Conservation (phyloP, 2,888 invertebrate genomes). For the Opisthograptis luteolata region DNA sequence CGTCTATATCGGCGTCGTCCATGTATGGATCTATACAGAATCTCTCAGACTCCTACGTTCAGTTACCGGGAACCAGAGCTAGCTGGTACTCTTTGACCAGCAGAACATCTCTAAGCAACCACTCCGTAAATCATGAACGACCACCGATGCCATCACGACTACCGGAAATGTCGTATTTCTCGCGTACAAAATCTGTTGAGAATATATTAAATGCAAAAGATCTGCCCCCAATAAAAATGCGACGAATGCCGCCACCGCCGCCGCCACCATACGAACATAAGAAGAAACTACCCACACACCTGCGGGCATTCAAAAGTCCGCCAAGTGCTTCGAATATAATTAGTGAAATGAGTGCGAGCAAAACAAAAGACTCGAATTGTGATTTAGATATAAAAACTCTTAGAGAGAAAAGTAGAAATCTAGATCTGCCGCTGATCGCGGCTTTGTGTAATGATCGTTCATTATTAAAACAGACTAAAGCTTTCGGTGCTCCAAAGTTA, state of each 20-base stretch:
- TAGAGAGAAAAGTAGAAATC: conserved; percentile 94
- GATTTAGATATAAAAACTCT: conserved; percentile 91
- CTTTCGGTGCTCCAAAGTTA: conserved; percentile 90
- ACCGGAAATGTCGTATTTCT: conserved; percentile 80
- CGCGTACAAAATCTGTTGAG: conserved; percentile 91
- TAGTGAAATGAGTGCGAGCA: conserved; percentile 63
- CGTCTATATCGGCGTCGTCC: conserved; percentile 86
- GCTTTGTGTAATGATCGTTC: conserved; percentile 97
- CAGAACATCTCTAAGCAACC: conserved; percentile 84
- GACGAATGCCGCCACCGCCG: conserved; percentile 83
- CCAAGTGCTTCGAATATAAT: conserved; percentile 49
- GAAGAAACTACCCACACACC: conserved; percentile 83
- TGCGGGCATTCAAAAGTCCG: conserved; percentile 60
- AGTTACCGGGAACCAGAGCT: conserved; percentile 85
- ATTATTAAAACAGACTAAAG: conserved; percentile 94
- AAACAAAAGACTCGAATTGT: conserved; percentile 75
- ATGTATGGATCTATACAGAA: conserved; percentile 93
- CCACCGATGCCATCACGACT: conserved; percentile 86
- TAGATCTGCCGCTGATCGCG: conserved; percentile 95
- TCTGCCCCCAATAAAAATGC: conserved; percentile 78
- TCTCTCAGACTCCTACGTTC: conserved; percentile 89
- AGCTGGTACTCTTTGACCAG: conserved; percentile 87
- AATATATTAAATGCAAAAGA: conserved; percentile 88
- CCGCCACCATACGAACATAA: conserved; percentile 81
- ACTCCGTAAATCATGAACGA: conserved; percentile 87